Base-by-base conservation (phyloP, 2,888 invertebrate genomes). In the Cryptus armator region DNA sequence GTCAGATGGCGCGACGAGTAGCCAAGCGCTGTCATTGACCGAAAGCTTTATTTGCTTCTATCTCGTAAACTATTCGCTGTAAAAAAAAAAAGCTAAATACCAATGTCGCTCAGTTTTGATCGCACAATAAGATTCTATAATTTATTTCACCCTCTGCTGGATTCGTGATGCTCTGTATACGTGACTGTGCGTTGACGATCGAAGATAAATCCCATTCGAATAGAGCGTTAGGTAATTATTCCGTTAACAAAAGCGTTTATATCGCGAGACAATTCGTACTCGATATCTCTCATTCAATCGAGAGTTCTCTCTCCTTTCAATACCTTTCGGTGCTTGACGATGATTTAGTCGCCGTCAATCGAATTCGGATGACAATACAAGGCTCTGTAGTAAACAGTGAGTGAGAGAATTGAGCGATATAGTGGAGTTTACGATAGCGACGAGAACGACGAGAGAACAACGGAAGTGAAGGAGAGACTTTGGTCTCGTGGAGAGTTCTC, bases 341-440 rank as follows among this genome's bases (percentile, higher is more conserved):
- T 71, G 70, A 84, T 84, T 79, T 76, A 80, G 70, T 56, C 79
- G 83, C 83, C 71, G 79, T 83, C 83, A 83, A 83, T 79, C 79
- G 78, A 37, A 5, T 37, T n/a, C n/a, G 14, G 37, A 37, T 79
- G 68, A 83, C 83, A 79, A 83, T 83, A 70, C 74, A 14, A 10
- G 14, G 29, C 24, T 16, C 72, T 56, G 74, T 56, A 10, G 77
- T 79, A 46, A 19, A 71, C 51, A 64, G 56, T 53, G 62, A 66
- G 59, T 53, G 68, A 43, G 79, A 46, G 72, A n/a, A 53, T 51
- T 53, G 67, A 37, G 16, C 7, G n/a, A 48, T 51, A 43, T 77
- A 48, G 59, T 44, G 19, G 53, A 53, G 19, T 32, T 19, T 16
- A 7, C 37, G 14, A 16, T 53, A 43, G 51, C 48, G 14, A 19